These are phyloP conservation scores for Parazoanthus swiftii DNA, from an alignment of 92 coral and sea anemone genomes.

Conservation along the genomic window DNA sequence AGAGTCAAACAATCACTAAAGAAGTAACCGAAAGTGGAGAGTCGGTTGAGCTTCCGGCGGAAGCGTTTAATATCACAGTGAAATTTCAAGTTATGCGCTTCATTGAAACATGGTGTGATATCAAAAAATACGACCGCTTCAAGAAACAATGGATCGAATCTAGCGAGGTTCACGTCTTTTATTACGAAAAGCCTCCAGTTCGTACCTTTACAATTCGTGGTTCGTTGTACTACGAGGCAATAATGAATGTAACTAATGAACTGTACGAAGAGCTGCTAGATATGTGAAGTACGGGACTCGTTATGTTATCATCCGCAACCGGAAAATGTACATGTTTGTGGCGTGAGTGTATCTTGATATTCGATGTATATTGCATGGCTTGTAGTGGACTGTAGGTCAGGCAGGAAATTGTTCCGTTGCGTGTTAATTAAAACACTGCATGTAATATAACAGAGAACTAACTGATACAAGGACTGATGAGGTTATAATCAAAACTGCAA, in stretches of 20 bases:
- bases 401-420: too few species aligned
- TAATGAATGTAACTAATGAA: conserved; percentile 55
- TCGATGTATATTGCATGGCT: too few species aligned
- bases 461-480: too few species aligned
- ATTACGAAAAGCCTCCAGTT: conserved; percentile 48
- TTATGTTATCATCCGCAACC: conserved; percentile 32
- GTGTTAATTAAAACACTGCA: too few species aligned
- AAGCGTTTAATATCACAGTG: conserved; percentile 45
- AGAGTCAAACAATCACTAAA: background rate
- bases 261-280: conserved; percentile 47
- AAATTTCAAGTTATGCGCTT: conserved; percentile 46
- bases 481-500: too few species aligned
- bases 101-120: conserved; percentile 49
- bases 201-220: conserved; percentile 65
- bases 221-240: conserved; percentile 45
- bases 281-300: conserved; percentile 9
- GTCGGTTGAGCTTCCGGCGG: conserved; percentile 33
- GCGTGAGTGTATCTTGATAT: too few species aligned
- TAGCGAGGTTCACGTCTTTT: conserved; percentile 47
- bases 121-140: conserved; percentile 64
- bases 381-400: too few species aligned
- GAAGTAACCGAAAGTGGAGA: conserved; percentile 42
- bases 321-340: too few species aligned
- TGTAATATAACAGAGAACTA: too few species aligned
- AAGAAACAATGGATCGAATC: conserved; percentile 43